A percentile compares a stretch with the other conserved stretches of the same genome.
These are phyloP conservation scores for Papilio machaon DNA, from an alignment of 1,140 invertebrate species.

Conservation along the genomic window DNA sequence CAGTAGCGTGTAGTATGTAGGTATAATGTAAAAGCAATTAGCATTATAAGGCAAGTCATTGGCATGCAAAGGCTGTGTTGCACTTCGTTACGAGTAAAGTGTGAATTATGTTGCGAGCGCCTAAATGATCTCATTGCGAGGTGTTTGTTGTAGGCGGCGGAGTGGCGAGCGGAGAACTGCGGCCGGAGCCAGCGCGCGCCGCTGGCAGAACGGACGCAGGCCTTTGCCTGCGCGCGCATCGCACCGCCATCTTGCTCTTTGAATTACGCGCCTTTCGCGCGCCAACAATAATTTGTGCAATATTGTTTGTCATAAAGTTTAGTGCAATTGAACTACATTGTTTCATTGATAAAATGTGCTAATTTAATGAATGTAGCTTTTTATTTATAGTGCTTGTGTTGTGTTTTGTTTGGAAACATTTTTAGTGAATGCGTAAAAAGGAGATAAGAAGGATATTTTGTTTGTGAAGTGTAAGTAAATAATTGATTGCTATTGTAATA, in stretches of 20 bases:
- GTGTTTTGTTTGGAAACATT: neutral
- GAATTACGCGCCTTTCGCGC: constrained; percentile 43
- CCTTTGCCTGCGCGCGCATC: constrained; percentile 55
- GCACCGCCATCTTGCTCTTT: constrained; percentile 43
- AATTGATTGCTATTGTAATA: neutral
- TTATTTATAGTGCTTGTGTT: neutral
- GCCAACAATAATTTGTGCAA: neutral
- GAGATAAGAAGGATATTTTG: neutral
- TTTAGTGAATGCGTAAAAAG: neutral
- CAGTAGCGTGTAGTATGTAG: constrained; percentile 6
- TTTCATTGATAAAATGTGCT: constrained; percentile 10
- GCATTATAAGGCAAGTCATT: constrained; percentile 46
- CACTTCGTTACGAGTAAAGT: constrained; percentile 57
- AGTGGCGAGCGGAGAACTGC: constrained; percentile 49
- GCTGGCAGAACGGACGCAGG: constrained; percentile 56
- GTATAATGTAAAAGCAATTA: constrained; percentile 39
- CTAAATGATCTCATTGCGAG: constrained; percentile 75
- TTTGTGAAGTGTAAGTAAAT: neutral
- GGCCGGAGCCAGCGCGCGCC: constrained; percentile 47
- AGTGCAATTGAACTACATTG: neutral
- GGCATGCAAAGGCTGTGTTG: constrained; percentile 55
- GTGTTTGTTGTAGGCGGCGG: constrained; percentile 65
- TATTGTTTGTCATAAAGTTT: neutral
- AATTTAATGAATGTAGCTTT: neutral
- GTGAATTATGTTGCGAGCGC: constrained; percentile 69